Conservation (phyloP, 2,888 invertebrate species). For the Cepaea hortensis region DNA sequence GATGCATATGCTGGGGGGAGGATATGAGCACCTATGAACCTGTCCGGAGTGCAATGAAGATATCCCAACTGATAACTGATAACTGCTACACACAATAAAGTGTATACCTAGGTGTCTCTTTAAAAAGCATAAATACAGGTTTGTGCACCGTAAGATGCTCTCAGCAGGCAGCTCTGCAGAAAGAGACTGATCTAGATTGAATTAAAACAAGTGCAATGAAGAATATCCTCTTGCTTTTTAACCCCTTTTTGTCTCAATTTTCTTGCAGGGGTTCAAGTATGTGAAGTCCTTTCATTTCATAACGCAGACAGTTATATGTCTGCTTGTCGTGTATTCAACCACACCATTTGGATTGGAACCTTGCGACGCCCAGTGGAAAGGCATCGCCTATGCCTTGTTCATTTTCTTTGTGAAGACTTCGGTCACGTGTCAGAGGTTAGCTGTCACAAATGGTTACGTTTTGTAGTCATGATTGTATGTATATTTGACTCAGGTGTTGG, state of each 20-base stretch:
- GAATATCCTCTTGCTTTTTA: too few relatives aligned
- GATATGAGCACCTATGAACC: too few relatives aligned
- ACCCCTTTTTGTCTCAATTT: neutral
- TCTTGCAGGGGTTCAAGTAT: neutral
- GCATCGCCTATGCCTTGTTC: constrained; percentile 62
- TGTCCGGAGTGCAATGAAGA: too few relatives aligned
- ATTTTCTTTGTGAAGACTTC: neutral
- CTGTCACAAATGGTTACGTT: too few relatives aligned
- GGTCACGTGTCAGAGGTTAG: constrained; percentile 9
- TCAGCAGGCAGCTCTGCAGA: neutral
- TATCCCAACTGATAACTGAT: too few relatives aligned
- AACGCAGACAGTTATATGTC: neutral
- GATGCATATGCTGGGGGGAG: too few relatives aligned
- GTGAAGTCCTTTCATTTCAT: neutral
- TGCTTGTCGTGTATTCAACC: constrained; percentile 34
- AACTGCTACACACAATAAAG: too few relatives aligned
- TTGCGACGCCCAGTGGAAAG: constrained; percentile 67
- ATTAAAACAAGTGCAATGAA: neutral
- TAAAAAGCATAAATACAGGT: neutral
- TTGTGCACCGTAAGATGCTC: neutral
- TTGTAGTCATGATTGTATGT: too few relatives aligned
- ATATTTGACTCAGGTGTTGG: too few relatives aligned
- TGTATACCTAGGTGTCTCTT: too few relatives aligned
- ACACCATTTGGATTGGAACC: constrained; percentile 58
- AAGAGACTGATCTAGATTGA: neutral